Percentiles rank a stretch among this genome's conserved stretches.
Conservation (phyloP, 2,888 invertebrate species). For the Papilio demoleus region DNA sequence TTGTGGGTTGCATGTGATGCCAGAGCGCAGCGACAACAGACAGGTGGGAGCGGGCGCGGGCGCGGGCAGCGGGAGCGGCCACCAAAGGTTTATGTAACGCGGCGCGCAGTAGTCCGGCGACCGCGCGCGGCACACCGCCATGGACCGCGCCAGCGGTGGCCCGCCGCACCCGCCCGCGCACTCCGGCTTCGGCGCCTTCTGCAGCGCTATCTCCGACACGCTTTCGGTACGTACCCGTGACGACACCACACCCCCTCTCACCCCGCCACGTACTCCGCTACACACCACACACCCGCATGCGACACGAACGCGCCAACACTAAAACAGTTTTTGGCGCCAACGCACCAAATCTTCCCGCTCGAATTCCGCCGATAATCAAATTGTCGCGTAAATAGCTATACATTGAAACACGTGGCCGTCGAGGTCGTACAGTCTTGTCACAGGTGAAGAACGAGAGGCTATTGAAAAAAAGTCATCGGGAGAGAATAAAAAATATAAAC, state of each 20-base stretch:
- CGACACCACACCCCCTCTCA: conserved; percentile 44
- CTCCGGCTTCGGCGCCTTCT: conserved; percentile 79
- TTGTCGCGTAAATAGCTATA: conserved; percentile 62
- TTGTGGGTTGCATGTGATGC: conserved; percentile 76
- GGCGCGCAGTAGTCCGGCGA: conserved; percentile 71
- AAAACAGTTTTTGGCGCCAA: conserved; percentile 66
- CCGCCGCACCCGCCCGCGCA: conserved; percentile 63
- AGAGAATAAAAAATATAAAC: conserved; percentile 81
- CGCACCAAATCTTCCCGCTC: conserved; percentile 47
- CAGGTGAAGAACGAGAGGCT: conserved; percentile 51
- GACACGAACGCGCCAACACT: conserved; percentile 50
- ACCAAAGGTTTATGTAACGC: conserved; percentile 70
- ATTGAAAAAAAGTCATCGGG: conserved; percentile 64
- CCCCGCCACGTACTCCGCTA: conserved; percentile 26
- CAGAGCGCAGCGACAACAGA: conserved; percentile 77
- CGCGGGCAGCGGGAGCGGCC: conserved; percentile 75
- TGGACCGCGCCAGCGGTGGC: conserved; percentile 70
- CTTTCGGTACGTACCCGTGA: conserved; percentile 73
- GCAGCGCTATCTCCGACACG: conserved; percentile 80
- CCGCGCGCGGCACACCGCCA: conserved; percentile 59
- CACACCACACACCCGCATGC: conserved; percentile 41
- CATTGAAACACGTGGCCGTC: conserved; percentile 79
- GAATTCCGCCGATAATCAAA: conserved; percentile 48
- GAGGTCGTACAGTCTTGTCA: conserved; percentile 62
- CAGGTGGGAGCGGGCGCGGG: conserved; percentile 77